Evolutionary conservation across 1,140 invertebrate genomes (phyloP), one percentile per base, ranked within the genome.

Genomic region (Bombus turneri): DNA sequence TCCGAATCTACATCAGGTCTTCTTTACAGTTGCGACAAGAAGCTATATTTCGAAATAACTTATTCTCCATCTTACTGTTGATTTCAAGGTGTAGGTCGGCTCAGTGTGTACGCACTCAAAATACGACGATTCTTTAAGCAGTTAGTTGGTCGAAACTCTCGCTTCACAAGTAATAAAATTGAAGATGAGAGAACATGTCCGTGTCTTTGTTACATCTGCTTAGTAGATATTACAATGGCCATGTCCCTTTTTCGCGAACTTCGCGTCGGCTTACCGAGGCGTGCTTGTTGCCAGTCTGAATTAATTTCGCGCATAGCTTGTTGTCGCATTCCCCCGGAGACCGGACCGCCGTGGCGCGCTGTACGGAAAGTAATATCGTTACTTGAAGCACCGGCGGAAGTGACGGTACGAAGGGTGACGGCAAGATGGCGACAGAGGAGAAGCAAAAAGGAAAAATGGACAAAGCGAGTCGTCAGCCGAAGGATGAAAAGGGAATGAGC

Each of bases 291-390:
- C 80, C 57, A 47, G 89, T 83, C 71, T 81, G 88, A 90, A 90
- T 90, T 90, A 90, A 90, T 90, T 90, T 90, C 88, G 80, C 83
- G 80, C 89, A 73, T 69, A 87, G 80, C 88, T 87, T 86, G 88
- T 83, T 90, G 89, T 90, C 89, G 86, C 88, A 86, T 87, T 90
- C 88, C 88, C 80, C 80, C 68, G 72, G 72, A 82, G 88, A 37
- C 18, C 43, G 80, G 86, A 83, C 76, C 80, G 75, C 25, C 83
- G 28, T 9, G 18, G 18, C 18, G 18, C 12, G 1, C 59, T n/a
- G 64, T 68, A 73, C 86, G 86, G 62, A 86, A 90, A 86, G 86
- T 90, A 90, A 90, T 90, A 90, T 90, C 83, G 82, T 82, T 73
- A 41, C 81, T 79, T 37, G 66, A 69, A 57, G 88, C 72, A 53